phyloP scores from a whole-genome alignment of 2,888 invertebrate genomes.

The Watsonalla binaria region DNA sequence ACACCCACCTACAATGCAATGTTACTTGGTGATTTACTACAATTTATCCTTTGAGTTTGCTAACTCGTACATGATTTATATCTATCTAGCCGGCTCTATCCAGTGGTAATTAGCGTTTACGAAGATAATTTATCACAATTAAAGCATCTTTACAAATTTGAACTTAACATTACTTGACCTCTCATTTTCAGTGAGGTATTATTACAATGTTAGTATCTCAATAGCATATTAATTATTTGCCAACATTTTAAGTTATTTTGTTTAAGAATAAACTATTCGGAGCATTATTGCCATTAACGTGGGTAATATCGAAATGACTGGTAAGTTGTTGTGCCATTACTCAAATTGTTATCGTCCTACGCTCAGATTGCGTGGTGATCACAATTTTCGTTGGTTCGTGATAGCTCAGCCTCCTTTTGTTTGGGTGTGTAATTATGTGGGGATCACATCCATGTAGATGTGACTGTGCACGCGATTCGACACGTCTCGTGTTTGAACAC shows the following conservation, averaged over 20 bases:
- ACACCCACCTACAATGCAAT: slow-evolving; percentile 65
- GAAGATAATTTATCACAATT: slow-evolving; percentile 62
- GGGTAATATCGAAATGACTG: slow-evolving; percentile 20
- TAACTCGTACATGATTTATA: slow-evolving; percentile 62
- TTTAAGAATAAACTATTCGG: no score
- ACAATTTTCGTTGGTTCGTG: slow-evolving; percentile 62
- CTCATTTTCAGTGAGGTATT: slow-evolving; percentile 36
- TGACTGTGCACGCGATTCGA: slow-evolving; percentile 27
- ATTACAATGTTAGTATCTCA: no score
- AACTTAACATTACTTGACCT: slow-evolving; percentile 40
- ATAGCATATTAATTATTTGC: no score
- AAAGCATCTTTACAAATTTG: slow-evolving; percentile 46
- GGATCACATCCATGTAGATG: slow-evolving; percentile 10
- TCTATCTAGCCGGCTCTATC: slow-evolving; percentile 31
- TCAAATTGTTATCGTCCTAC: slow-evolving; percentile 63
- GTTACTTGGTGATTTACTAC: slow-evolving; percentile 62
- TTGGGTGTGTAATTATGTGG: slow-evolving; percentile 53
- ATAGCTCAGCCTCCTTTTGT: slow-evolving; percentile 48
- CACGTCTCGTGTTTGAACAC: slow-evolving; percentile 12
- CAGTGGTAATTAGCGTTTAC: slow-evolving; percentile 50
- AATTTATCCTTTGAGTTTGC: slow-evolving; percentile 54
- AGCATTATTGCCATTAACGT: slow-evolving; percentile 5
- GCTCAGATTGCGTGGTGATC: slow-evolving; percentile 58
- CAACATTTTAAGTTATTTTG: no score
- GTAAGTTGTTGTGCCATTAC: slow-evolving; percentile 35